Evolutionary conservation across 1,140 invertebrate species (phyloP), one percentile per base, ranked within the genome.

Genomic region (Papilio polytes): DNA sequence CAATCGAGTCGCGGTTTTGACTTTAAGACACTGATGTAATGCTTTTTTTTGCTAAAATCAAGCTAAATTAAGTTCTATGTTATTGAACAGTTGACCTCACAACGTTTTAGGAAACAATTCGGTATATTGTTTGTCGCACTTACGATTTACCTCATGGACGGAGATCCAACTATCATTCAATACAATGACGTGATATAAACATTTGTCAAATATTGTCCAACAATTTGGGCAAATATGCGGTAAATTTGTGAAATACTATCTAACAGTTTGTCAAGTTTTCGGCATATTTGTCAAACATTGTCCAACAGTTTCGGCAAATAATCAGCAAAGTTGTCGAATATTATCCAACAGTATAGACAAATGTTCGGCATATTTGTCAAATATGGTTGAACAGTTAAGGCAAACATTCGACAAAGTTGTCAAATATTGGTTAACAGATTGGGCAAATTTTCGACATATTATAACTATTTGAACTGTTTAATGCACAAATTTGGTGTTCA

Each of bases 71-170:
- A 36, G 0, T 63, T 22, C 2, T n/a, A 44, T 63, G 20, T 44
- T 46, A 59, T 12, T 78, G 51, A 78, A 78, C 59, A 46, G 59
- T 44, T 78, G n/a, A 41, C 44, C 46, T 26, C 74, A 66, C 41
- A 22, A 44, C n/a, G 31, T 66, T 18, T 46, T 78, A 66, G 77
- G 56, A 78, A 78, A 46, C 76, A 78, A 63, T 66, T 78, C 59
- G 77, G 53, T 66, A 76, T 31, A 59, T 81, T 72, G 78, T 70
- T 36, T 80, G 73, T 80, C 72, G 72, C 78, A 70, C 82, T 79
- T 85, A 80, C 80, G 82, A 82, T 83, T 83, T 83, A 86, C 85
- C 80, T 86, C 85, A 85, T 91, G 91, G 91, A 93, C 91, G 91
- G 91, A 92, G 87, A 88, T 87, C 85, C 88, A 78, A 85, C 83